Evolutionary conservation across 2,888 invertebrate genomes (phyloP).

Genomic region (Euplagia quadripunctaria): DNA sequence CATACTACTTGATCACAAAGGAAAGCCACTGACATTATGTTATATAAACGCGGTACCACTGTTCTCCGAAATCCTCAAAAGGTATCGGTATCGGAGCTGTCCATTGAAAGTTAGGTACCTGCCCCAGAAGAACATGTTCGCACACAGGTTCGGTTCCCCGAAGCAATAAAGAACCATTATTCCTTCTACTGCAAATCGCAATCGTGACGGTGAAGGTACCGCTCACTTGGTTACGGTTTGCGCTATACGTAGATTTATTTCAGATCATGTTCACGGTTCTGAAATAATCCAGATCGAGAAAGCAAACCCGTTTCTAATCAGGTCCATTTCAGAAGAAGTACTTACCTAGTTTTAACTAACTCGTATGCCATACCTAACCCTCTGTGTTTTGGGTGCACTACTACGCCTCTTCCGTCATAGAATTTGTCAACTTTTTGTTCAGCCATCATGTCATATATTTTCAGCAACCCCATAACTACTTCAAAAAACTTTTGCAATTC

Average conservation of each 20-base stretch:
- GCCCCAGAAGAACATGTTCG: no score
- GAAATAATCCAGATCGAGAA: no score
- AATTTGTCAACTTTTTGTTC: slow-evolving; percentile 37
- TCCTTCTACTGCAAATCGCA: background rate
- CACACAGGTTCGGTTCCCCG: background rate
- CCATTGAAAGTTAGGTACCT: no score
- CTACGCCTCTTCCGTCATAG: slow-evolving; percentile 51
- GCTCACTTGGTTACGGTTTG: no score
- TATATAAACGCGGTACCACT: background rate
- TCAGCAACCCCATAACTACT: slow-evolving; percentile 35
- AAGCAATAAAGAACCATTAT: background rate
- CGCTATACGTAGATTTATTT: no score
- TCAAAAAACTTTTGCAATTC: slow-evolving; percentile 55
- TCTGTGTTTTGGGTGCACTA: slow-evolving; percentile 49
- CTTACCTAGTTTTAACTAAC: slow-evolving; percentile 52
- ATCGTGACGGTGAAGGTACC: no score
- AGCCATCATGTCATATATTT: slow-evolving; percentile 36
- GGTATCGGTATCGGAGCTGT: no score
- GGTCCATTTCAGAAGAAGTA: background rate
- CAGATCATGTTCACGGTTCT: no score
- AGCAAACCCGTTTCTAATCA: background rate
- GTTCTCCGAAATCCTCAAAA: background rate
- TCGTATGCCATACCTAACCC: slow-evolving; percentile 53
- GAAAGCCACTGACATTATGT: background rate
- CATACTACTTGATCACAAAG: background rate